Base-by-base conservation (phyloP, 2,113 vertebrate species). In the Todiramphus chloris region DNA sequence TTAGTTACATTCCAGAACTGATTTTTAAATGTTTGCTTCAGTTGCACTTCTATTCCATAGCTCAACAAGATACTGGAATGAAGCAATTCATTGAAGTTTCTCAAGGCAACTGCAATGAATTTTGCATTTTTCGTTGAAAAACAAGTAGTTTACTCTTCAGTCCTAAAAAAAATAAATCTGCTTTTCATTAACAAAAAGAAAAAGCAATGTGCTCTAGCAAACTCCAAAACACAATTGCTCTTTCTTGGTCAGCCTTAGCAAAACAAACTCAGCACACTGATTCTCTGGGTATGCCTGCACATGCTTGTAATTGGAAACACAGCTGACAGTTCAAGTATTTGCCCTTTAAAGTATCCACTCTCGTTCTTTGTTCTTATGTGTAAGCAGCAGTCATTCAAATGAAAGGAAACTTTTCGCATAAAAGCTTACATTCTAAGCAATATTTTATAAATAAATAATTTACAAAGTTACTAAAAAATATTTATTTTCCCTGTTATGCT, bases 221-320 rank as follows among this genome's bases (percentile, higher is more conserved):
- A 58, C 43, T 88, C 20, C 48, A 79, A 90, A 81, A 89, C 53
- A 83, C 35, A 91, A 92, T 11, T 86, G 30, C 30, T 78, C 44
- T 74, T 50, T 85, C 72, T 72, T 62, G 44, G 43, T 50, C 59
- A 87, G 80, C 43, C 77, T 91, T 79, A 85, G 90, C n/a, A 58
- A 92, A 95, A 86, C 66, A 90, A 93, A 91, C 25, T 87, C 74
- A 41, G 60, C 2, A 2, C 43, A 44, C 5, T 28, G 44, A 75
- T 76, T 88, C 60, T 83, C 53, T 93, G 72, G 44, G 23, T 83
- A 37, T 8, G 16, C 24, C 81, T 5, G 0, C 46, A 95, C 35
- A 76, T 83, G 78, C 77, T n/a, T 92, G 70, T 88, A 96, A 88
- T 48, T 78, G 75, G 60, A 93, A 97, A 93, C 92, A 87, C 44